Conservation (phyloP, 2,113 vertebrate species). For the Bufo bufo region DNA sequence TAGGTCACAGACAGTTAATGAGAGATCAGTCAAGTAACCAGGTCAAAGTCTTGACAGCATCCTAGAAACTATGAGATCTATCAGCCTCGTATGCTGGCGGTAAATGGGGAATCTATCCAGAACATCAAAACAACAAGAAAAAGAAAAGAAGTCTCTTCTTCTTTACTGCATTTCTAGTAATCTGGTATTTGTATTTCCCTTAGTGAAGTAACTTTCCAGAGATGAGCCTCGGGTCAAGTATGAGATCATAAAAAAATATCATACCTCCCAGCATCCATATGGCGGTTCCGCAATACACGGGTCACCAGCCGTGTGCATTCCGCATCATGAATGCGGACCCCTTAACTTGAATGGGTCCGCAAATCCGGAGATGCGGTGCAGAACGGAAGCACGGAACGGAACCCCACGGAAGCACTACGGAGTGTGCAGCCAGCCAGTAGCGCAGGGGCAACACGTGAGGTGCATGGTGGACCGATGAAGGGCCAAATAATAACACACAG, state of each 20-base stretch:
- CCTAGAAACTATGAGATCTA: slow-evolving; percentile 26
- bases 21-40: not conserved
- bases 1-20: slow-evolving; percentile 23
- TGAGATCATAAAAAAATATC: not conserved
- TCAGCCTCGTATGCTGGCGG: not conserved
- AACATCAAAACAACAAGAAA: not conserved
- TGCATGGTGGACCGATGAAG: too few relatives aligned
- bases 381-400: too few relatives aligned
- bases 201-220: not conserved
- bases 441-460: too few relatives aligned
- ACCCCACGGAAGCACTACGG: too few relatives aligned
- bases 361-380: too few relatives aligned
- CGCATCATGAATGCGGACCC: too few relatives aligned
- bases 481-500: too few relatives aligned
- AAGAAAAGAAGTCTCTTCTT: not conserved
- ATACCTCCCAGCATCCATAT: too few relatives aligned
- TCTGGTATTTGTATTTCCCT: not conserved
- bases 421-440: too few relatives aligned
- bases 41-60: slow-evolving; percentile 18
- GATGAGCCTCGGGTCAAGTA: not conserved
- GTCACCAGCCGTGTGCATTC: too few relatives aligned
- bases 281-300: too few relatives aligned
- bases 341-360: too few relatives aligned
- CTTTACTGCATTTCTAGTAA: not conserved
- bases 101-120: not conserved